phyloP scores from a whole-genome alignment of 2,888 invertebrate genomes.

The Pseudoips prasinana region DNA sequence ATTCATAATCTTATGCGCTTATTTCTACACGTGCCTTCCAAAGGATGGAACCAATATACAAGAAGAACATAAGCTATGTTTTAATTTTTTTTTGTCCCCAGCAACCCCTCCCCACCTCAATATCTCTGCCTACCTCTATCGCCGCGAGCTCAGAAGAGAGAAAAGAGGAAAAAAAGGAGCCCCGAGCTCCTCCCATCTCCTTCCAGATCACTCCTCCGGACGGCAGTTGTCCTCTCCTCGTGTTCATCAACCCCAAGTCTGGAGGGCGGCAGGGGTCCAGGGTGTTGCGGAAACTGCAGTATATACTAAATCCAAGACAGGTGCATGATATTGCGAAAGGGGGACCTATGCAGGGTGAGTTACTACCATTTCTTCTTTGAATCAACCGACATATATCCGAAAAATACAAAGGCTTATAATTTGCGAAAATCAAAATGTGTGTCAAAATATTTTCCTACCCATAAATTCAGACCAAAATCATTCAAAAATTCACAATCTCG shows the following conservation, averaged over 20 bases:
- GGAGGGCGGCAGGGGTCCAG: slow-evolving; percentile 96
- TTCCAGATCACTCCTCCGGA: slow-evolving; percentile 94
- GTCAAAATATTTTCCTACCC: too few relatives aligned
- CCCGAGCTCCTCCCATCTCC: slow-evolving; percentile 87
- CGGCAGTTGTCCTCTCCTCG: slow-evolving; percentile 90
- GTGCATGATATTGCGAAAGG: slow-evolving; percentile 96
- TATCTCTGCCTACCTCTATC: slow-evolving; percentile 69
- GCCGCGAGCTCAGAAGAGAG: slow-evolving; percentile 49
- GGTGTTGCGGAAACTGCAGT: slow-evolving; percentile 96
- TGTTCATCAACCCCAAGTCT: slow-evolving; percentile 98
- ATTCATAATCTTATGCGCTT: too few relatives aligned
- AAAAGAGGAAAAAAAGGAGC: slow-evolving; percentile 45
- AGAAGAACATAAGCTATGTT: too few relatives aligned
- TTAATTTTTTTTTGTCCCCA: slow-evolving; percentile 25
- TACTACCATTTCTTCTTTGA: not conserved
- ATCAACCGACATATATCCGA: too few relatives aligned
- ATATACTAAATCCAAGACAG: slow-evolving; percentile 95
- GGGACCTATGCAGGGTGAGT: slow-evolving; percentile 90
- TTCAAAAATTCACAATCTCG: too few relatives aligned
- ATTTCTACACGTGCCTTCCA: too few relatives aligned
- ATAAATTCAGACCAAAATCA: too few relatives aligned
- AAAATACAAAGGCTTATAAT: too few relatives aligned
- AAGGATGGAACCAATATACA: too few relatives aligned
- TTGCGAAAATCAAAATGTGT: too few relatives aligned
- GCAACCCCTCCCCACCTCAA: slow-evolving; percentile 67